phyloP scores from a whole-genome alignment of 2,113 vertebrate genomes.

The Leptocoma aspasia region DNA sequence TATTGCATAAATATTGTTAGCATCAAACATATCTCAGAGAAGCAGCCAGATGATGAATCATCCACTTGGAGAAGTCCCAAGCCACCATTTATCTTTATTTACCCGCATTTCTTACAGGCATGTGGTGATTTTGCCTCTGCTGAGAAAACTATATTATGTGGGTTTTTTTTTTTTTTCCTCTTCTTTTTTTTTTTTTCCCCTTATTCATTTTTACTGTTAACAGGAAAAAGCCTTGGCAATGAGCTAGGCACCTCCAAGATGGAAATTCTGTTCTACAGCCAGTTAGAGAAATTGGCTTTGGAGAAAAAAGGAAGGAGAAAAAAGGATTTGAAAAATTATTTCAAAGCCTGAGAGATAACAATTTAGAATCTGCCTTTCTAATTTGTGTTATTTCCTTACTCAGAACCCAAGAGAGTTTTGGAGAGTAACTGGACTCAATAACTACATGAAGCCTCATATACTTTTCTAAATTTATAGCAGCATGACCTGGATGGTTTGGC shows the following conservation, averaged over 20 bases:
- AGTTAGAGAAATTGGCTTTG: neutral
- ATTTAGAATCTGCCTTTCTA: neutral
- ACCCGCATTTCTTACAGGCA: neutral
- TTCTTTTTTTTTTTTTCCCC: neutral
- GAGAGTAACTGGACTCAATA: neutral
- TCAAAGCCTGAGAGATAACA: neutral
- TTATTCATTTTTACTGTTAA: neutral
- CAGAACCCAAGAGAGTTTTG: neutral
- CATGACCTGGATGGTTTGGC: neutral
- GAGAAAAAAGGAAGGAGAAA: too few species aligned
- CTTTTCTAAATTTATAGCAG: neutral
- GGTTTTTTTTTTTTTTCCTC: too few species aligned
- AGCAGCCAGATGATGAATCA: neutral
- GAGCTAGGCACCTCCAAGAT: neutral
- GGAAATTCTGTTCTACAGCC: neutral
- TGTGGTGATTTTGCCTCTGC: neutral
- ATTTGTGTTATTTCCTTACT: neutral
- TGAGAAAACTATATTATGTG: neutral
- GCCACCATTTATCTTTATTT: constrained; percentile 5
- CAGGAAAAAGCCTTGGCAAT: neutral
- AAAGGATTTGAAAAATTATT: rapidly evolving
- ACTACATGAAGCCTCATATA: rapidly evolving
- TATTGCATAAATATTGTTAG: neutral
- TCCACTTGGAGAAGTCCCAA: neutral
- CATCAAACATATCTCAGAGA: neutral